Base-by-base conservation (phyloP, 2,797 vertebrate genomes). In the Melanotaenia boesemani region DNA sequence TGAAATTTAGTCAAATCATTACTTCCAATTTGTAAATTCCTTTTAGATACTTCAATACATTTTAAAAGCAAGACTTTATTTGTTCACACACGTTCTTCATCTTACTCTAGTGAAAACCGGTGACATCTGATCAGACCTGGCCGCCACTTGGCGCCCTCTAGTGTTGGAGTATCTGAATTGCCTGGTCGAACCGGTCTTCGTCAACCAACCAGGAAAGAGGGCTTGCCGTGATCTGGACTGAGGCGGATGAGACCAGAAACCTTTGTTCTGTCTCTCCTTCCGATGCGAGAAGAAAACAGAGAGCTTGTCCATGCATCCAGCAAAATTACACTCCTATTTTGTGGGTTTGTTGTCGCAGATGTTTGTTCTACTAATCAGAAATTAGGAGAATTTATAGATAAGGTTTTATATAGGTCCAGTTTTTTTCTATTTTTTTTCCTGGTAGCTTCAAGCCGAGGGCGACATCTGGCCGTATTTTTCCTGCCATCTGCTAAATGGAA, bases 201-300 rank as follows among this genome's bases (percentile, higher is more conserved):
- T 90, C 91, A 93, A 86, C 92, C 91, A 93, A 93, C 91, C 91
- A 91, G 92, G 92, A 89, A 91, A 88, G 88, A 90, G 90, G 92
- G 90, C 80, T 93, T 90, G 90, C 82, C 86, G 84, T 71, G 91
- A 92, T 93, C 91, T 90, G 92, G 91, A 92, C 91, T 90, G 87
- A 92, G 81, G 92, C 92, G 91, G 92, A 93, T 91, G 86, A 88
- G 91, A 93, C 92, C 90, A 92, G 90, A 89, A 90, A 92, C 89
- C 91, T 92, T 94, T 94, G 92, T 94, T 92, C 90, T 82, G 85
- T 56, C 34, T 74, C 79, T 66, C 64, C 69, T 81, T 77, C 74
- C 46, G 59, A 28, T 48, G 22, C 86, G 68, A 77, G 74, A 81
- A 46, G 64, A 58, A 76, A 85, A 76, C 74, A 54, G 59, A 54